Evolutionary conservation across 2,888 invertebrate species (phyloP).

Genomic region (Aphidoletes aphidimyza): DNA sequence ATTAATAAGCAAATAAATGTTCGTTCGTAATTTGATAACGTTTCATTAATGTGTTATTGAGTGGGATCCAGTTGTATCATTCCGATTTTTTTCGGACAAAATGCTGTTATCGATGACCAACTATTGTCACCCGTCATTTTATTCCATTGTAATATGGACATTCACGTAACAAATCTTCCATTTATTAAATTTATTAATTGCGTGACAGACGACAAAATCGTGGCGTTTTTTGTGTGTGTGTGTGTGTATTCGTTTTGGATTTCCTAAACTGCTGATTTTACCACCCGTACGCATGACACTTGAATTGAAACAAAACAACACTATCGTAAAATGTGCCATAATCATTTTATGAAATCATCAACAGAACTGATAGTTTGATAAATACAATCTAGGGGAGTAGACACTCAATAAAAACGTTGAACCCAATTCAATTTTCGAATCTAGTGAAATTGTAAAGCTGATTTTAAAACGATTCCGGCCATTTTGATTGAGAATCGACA

Average conservation of each 20-base stretch:
- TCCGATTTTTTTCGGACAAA: background rate
- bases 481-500: too few species aligned
- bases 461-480: too few species aligned
- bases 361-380: slow-evolving; percentile 41
- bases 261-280: too few species aligned
- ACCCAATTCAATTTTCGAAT: too few species aligned
- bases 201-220: background rate
- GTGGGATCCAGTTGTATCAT: background rate
- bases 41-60: background rate
- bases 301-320: background rate
- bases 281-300: background rate
- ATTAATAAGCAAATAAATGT: slow-evolving; percentile 41
- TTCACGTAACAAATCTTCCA: slow-evolving; percentile 38
- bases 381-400: too few species aligned
- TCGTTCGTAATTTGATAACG: slow-evolving; percentile 30
- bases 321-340: background rate
- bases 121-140: background rate
- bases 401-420: too few species aligned
- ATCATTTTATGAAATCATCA: slow-evolving; percentile 11
- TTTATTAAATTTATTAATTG: slow-evolving; percentile 53
- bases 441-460: too few species aligned
- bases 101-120: slow-evolving; percentile 45
- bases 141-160: background rate
- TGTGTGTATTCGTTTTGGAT: background rate
- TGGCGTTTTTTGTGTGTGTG: too few species aligned